A percentile compares a stretch with the other conserved stretches of the same genome.
These are phyloP conservation scores for Thereva nobilitata DNA, from an alignment of 2,888 invertebrate genomes.

Conservation along the genomic window DNA sequence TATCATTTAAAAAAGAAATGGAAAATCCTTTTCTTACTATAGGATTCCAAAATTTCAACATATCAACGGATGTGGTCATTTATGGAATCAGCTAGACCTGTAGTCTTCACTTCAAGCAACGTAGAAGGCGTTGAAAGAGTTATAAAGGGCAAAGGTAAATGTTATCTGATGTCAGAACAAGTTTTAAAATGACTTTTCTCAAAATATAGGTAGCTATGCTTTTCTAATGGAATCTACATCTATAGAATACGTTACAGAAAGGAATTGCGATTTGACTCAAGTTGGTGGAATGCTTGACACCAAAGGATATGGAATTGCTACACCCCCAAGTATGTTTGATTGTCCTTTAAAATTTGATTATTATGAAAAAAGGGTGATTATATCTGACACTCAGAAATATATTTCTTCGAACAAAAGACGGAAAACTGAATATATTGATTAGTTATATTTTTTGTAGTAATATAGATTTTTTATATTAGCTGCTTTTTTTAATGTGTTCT, in stretches of 20 bases:
- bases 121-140: slow-evolving; percentile 91
- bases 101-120: slow-evolving; percentile 84
- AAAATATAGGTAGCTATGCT: slow-evolving; percentile 71
- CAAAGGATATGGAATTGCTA: slow-evolving; percentile 94
- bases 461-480: too few species aligned
- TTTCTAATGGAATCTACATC: slow-evolving; percentile 97
- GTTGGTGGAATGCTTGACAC: slow-evolving; percentile 91
- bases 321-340: slow-evolving; percentile 78
- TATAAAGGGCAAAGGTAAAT: slow-evolving; percentile 71
- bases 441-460: too few species aligned
- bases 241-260: slow-evolving; percentile 90
- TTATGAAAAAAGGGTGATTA: too few species aligned
- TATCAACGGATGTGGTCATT: slow-evolving; percentile 96
- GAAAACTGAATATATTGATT: too few species aligned
- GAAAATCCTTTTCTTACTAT: slow-evolving; percentile 17
- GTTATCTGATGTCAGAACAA: neutral
- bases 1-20: neutral
- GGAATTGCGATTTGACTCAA: slow-evolving; percentile 88
- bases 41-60: slow-evolving; percentile 92
- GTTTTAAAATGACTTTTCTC: neutral
- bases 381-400: too few species aligned
- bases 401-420: too few species aligned
- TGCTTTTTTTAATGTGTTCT: too few species aligned
- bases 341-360: too few species aligned
- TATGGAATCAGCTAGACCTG: slow-evolving; percentile 87